Base-by-base conservation (phyloP, 2,797 vertebrate species). In the Siniperca undulata region DNA sequence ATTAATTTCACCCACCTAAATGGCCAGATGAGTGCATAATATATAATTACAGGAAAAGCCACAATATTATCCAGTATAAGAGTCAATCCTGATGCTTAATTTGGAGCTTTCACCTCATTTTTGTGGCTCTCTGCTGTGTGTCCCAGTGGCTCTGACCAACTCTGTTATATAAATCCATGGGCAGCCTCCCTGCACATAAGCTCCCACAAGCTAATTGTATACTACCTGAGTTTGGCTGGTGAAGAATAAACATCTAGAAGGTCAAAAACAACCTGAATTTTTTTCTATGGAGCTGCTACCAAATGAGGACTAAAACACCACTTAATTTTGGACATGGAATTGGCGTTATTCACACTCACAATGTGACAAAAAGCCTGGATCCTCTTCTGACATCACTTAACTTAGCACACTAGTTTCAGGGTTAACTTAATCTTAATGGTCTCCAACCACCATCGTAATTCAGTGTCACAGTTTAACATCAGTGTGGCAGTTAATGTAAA, bases 31-130 rank as follows among this genome's bases (percentile, higher is more conserved):
- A 60, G 19, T 46, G 11, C 53, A 59, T 13, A 46, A 22, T 20
- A 60, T 36, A 72, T 16, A n/a, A 50, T 73, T 20, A 44, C 38
- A 44, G 20, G 1, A 46, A 66, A 22, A 67, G 19, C 24, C 22
- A 20, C 50, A 36, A 24, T 46, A 19, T 3, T 16, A 44, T 46
- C 12, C 34, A 27, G 16, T 14, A 16, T 7, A 55, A 14, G 22
- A 27, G 38, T 46, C 2, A 1, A 17, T n/a, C 42, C 34, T 22
- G 60, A 27, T 3, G 11, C 48, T n/a, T 36, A 3, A 61, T 72
- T 48, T 71, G 34, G n/a, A 52, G 14, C 69, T 44, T n/a, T 66
- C 40, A 44, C 16, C 14, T 74, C 20, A 19, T 55, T 44, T 80
- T 13, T 58, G 6, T 9, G 1, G 10, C 16, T 62, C 38, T 55